Base-by-base conservation (phyloP, 2,113 vertebrate genomes). In the Bubalus kerabau region DNA sequence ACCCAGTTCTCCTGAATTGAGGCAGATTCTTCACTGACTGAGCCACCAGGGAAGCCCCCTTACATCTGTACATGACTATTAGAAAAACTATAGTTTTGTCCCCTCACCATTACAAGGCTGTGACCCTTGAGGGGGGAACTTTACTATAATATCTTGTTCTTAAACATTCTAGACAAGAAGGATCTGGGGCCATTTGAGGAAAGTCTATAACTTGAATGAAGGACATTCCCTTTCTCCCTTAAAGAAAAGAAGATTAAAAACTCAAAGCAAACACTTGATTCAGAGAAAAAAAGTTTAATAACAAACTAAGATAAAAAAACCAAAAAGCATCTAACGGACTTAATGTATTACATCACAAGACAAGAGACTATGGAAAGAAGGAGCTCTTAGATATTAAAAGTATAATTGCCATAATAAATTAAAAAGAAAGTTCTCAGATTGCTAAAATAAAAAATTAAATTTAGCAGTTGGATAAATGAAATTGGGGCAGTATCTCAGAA, bases 361-460 rank as follows among this genome's bases (percentile, higher is more conserved):
- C 4, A 78, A 46, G 46, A 91, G 15, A 16, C 80, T 87, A 24
- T 43, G 71, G 28, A 40, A 93, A 87, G 26, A 85, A 89, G n/a
- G 3, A 36, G 14, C 32, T 90, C 71, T 59, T 88, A 32, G 26
- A 86, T 93, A 95, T 78, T 96, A 88, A 91, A 95, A 91, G 85
- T 46, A 56, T 56, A 96, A 89, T 95, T 97, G 90, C 60, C 87
- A 93, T 76, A 91, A 80, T 97, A 96, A 95, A 94, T 94, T 95
- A 90, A 92, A 17, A 67, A 86, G 59, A 76, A 97, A 90, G 7
- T 28, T 92, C 64, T 62, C 87, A n/a, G 80, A 83, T 87, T 36
- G 19, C 48, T 90, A 84, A 74, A 74, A 56, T 96, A 91, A 91
- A 90, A 87, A 92, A 93, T 93, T 98, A 76, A 62, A 71, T 94